Evolutionary conservation across 2,888 invertebrate species (phyloP), one percentile per base, ranked within the genome.

Genomic region (Noctua janthina): DNA sequence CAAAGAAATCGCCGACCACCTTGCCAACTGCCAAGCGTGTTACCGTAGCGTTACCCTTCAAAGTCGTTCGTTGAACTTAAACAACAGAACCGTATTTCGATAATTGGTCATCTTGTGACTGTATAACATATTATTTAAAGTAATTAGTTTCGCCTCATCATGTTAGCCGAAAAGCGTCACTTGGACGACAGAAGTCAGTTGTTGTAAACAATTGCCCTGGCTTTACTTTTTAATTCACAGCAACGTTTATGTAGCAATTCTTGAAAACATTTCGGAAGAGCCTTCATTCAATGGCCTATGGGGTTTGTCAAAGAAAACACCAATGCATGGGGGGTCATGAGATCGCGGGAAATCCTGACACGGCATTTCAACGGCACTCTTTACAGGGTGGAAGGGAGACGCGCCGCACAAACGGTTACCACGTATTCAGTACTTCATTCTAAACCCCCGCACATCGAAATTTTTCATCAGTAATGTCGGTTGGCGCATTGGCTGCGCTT

Each of bases 51-150:
- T 46, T 76, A 67, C 59, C 54, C 35, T 39, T 70, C 87, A 84
- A 76, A 74, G 73, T 76, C 87, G 87, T 71, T 84, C 84, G 35
- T 83, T 84, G 83, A 83, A 84, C 84, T 59, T 35, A 79, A 81
- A 59, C 59, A 71, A 66, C 79, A 20, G 8, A 35, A 68, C 67
- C n/a, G 35, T 49, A 59, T 1, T 15, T 43, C 15, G 68, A 46
- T 11, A 68, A 46, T 43, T n/a, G 7, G 15, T 68, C 7, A 46
- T n/a, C 43, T 43, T 13, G 13, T 10, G 56, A 56, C 56, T 56
- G 23, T 56, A n/a, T 23, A 56, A 56, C 23, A 56, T 56, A 20
- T 54, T 1, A 51, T 51, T 51, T 51, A 54, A 51, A 17, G 46
- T 46, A 51, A 51, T 51, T 17, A 15, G 51, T 51, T 51, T 17